Conservation (phyloP, 1,140 invertebrate species). For the Riptortus pedestris region DNA sequence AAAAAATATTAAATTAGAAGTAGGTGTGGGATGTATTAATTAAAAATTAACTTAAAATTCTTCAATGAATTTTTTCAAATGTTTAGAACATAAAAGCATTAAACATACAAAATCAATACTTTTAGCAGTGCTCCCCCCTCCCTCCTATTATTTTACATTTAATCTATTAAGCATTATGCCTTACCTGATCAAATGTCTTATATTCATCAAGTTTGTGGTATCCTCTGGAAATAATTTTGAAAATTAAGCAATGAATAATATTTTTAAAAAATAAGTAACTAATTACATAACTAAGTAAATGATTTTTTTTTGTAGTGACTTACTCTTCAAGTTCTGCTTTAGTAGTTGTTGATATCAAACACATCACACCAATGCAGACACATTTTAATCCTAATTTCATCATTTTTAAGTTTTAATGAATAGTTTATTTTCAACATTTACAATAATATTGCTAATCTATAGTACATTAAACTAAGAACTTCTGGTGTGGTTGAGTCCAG, state of each 20-base stretch:
- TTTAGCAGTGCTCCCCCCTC: too few species aligned
- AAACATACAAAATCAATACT: too few species aligned
- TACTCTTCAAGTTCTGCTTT: neutral
- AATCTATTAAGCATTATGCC: too few species aligned
- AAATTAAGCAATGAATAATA: neutral
- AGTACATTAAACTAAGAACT: too few species aligned
- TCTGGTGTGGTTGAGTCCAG: too few species aligned
- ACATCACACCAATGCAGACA: neutral
- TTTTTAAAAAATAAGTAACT: neutral
- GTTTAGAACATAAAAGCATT: too few species aligned
- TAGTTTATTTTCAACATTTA: neutral
- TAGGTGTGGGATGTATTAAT: too few species aligned
- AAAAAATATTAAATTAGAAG: too few species aligned
- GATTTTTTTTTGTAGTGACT: neutral
- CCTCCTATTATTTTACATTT: too few species aligned
- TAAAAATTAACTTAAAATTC: too few species aligned
- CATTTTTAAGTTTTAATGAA: neutral
- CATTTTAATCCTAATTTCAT: neutral
- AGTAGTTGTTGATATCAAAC: neutral
- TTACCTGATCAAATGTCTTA: neutral
- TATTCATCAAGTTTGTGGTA: neutral
- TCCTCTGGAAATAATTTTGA: neutral
- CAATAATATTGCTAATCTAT: neutral
- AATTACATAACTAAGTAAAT: neutral
- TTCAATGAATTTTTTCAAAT: too few species aligned